phyloP scores from a whole-genome alignment of 1,140 invertebrate species.

The Megalopta genalis region DNA sequence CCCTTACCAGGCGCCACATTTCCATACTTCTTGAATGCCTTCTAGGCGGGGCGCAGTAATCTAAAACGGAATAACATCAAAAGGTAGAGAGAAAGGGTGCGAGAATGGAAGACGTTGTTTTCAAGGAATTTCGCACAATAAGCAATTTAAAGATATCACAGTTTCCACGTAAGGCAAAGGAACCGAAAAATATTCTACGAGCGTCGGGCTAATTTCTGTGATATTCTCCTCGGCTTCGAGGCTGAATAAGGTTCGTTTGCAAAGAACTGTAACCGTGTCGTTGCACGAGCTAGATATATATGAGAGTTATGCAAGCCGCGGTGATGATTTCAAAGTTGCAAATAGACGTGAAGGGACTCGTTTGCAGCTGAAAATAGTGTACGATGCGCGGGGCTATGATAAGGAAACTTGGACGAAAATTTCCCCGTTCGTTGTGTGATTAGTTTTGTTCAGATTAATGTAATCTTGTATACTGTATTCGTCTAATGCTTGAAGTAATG shows the following conservation, averaged over 20 bases:
- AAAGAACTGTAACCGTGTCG: constrained; percentile 28
- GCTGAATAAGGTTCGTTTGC: constrained; percentile 57
- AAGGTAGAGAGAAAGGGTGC: background rate
- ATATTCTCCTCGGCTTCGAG: constrained; percentile 22
- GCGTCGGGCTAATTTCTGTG: constrained; percentile 43
- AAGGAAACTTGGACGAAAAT: background rate
- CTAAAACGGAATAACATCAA: background rate
- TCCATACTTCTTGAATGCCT: background rate
- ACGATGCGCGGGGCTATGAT: background rate
- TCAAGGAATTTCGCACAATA: constrained; percentile 18
- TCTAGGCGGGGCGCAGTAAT: too few species aligned
- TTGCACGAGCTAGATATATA: background rate
- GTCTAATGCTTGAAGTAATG: too few species aligned
- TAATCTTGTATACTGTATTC: too few species aligned
- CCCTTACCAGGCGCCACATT: background rate
- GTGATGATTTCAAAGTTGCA: constrained; percentile 19
- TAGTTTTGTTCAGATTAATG: too few species aligned
- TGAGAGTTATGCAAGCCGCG: constrained; percentile 8
- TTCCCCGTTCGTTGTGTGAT: background rate
- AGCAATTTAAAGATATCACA: constrained; percentile 29
- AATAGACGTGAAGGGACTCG: constrained; percentile 11
- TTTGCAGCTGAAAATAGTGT: background rate
- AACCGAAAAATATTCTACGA: constrained; percentile 18
- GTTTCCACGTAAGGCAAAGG: background rate
- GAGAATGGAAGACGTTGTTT: background rate